phyloP scores from a whole-genome alignment of 2,888 invertebrate species.

The Drosophila ustulata region DNA sequence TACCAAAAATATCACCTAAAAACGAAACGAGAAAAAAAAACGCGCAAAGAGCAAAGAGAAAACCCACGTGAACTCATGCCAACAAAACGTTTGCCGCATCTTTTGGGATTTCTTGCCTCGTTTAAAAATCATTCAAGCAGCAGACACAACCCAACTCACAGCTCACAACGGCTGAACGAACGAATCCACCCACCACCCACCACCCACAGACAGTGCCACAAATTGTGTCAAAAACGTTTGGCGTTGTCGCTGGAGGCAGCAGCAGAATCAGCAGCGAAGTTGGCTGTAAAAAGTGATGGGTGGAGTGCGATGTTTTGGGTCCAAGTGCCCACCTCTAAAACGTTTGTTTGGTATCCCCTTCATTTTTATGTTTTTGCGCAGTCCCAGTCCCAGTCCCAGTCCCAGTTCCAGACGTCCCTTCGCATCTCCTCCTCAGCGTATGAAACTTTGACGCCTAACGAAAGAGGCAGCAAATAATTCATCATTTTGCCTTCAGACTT shows the following conservation, averaged over 20 bases:
- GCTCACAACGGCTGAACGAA: constrained; percentile 5
- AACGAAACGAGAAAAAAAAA: constrained; percentile 13
- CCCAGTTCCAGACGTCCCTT: not conserved
- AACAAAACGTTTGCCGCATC: constrained; percentile 78
- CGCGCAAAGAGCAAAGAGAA: constrained; percentile 27
- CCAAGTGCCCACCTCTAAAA: constrained; percentile 53
- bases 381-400: constrained; percentile 29
- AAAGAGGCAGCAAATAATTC: constrained; percentile 82
- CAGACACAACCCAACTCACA: constrained; percentile 74
- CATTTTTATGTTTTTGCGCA: constrained; percentile 79
- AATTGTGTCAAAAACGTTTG: constrained; percentile 78
- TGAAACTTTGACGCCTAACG: constrained; percentile 78
- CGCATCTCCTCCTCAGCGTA: not conserved
- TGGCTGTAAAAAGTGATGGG: constrained; percentile 18
- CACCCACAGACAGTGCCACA: constrained; percentile 74
- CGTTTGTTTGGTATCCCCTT: constrained; percentile 72
- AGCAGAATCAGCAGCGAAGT: constrained; percentile 6
- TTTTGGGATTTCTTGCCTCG: constrained; percentile 83
- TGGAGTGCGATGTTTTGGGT: constrained; percentile 21
- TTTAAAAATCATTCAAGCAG: constrained; percentile 83
- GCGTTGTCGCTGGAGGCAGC: constrained; percentile 51
- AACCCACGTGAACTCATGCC: constrained; percentile 74
- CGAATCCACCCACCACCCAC: constrained; percentile 14
- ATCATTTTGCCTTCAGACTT: constrained; percentile 78
- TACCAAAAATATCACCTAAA: constrained; percentile 45